Conservation (phyloP, 92 coral and sea anemone species). For the Palythoa grandis region DNA sequence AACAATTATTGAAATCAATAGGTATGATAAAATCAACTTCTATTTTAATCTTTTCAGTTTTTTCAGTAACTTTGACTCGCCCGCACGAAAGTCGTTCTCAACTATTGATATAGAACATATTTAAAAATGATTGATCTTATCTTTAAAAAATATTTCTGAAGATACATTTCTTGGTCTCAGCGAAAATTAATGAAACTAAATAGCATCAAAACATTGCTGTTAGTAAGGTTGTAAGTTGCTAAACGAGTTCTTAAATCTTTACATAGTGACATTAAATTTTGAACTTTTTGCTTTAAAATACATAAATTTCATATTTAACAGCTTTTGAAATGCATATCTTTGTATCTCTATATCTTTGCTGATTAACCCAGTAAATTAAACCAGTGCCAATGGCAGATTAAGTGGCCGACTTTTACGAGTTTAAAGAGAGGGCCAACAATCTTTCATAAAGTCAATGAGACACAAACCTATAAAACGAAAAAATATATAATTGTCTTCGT, state of each 20-base stretch:
- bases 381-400: neutral
- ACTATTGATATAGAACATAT: neutral
- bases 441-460: slow-evolving; percentile 15
- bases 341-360: slow-evolving; percentile 7
- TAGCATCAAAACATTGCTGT: neutral
- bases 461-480: slow-evolving; percentile 35
- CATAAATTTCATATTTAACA: neutral
- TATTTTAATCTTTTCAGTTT: neutral
- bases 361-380: slow-evolving; percentile 4
- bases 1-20: slow-evolving; percentile 7
- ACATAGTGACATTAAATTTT: neutral
- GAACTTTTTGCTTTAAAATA: neutral
- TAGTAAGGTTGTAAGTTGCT: neutral
- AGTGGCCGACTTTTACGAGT: neutral
- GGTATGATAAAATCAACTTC: neutral
- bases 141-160: neutral
- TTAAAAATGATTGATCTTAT: neutral
- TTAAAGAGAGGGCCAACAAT: neutral
- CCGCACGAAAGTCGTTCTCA: neutral
- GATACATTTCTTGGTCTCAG: neutral
- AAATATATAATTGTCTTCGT: slow-evolving; percentile 25
- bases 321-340: neutral
- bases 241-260: neutral
- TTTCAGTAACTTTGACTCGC: neutral
- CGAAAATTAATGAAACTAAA: neutral